Evolutionary conservation across 2,797 vertebrate species (phyloP).

Genomic region (Acridotheres tristis): DNA sequence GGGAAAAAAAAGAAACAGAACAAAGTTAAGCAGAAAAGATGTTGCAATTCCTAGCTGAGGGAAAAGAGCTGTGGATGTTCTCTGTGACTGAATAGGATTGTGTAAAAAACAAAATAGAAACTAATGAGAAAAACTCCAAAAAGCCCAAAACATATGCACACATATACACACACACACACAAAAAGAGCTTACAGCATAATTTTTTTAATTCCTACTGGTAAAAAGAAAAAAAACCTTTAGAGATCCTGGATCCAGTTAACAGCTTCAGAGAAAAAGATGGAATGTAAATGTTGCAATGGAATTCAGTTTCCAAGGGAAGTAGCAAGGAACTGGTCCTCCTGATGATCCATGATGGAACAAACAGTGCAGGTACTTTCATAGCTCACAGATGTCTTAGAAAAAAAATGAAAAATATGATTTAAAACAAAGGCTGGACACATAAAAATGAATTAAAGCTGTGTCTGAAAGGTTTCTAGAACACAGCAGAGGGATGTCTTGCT

Average conservation of each 20-base stretch:
- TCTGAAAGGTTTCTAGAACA: conserved; percentile 30
- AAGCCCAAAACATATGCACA: neutral
- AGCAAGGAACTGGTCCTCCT: neutral
- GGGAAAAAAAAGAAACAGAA: too few species aligned
- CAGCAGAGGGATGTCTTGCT: conserved; percentile 27
- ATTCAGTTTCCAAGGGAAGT: neutral
- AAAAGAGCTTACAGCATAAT: fast-evolving
- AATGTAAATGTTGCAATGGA: neutral
- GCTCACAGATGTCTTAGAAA: neutral
- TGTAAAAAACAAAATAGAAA: neutral
- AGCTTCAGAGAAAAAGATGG: neutral
- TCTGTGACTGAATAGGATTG: neutral
- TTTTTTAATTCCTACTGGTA: neutral
- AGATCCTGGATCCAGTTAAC: neutral
- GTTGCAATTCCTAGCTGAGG: neutral
- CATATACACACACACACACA: too few species aligned
- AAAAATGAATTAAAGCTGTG: conserved; percentile 31
- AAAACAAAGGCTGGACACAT: conserved; percentile 35
- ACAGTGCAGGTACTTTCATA: neutral
- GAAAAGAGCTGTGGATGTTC: neutral
- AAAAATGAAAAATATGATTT: conserved; percentile 35
- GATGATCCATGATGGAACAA: neutral
- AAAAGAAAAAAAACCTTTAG: neutral
- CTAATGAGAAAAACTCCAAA: fast-evolving
- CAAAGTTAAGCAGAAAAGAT: neutral